phyloP scores from a whole-genome alignment of 2,888 invertebrate genomes.

The Bellardia bayeri region DNA sequence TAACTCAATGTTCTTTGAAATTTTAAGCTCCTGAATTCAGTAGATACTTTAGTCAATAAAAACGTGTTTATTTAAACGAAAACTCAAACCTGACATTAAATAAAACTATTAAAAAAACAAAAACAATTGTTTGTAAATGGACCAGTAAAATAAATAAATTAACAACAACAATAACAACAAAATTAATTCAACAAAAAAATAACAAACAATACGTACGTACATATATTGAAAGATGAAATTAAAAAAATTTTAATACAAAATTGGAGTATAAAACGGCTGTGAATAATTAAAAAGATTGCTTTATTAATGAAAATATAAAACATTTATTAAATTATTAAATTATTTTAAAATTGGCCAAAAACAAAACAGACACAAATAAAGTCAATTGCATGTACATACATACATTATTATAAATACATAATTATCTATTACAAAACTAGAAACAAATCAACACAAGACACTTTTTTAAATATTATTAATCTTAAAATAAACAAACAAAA shows the following conservation, averaged over 20 bases:
- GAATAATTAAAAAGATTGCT: slow-evolving; percentile 70
- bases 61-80: background rate
- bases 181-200: slow-evolving; percentile 12
- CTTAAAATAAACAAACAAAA: slow-evolving; percentile 17
- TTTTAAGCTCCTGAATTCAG: too few species aligned
- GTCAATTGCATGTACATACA: slow-evolving; percentile 51
- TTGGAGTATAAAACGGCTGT: slow-evolving; percentile 71
- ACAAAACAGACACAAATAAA: slow-evolving; percentile 10
- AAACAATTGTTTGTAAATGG: slow-evolving; percentile 54
- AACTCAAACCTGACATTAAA: background rate
- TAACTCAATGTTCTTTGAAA: too few species aligned
- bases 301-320: slow-evolving; percentile 56
- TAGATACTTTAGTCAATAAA: slow-evolving; percentile 1
- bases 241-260: slow-evolving; percentile 33
- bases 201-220: background rate
- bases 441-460: slow-evolving; percentile 1
- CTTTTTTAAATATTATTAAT: slow-evolving; percentile 12
- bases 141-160: slow-evolving; percentile 48
- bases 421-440: background rate
- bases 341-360: slow-evolving; percentile 52
- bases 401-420: slow-evolving; percentile 4
- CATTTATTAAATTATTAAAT: slow-evolving; percentile 35
- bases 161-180: background rate
- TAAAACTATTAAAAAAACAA: slow-evolving; percentile 9
- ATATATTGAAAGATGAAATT: slow-evolving; percentile 7